Evolutionary conservation across 2,113 vertebrate genomes (phyloP).

Genomic region (Ceyx margarethae): DNA sequence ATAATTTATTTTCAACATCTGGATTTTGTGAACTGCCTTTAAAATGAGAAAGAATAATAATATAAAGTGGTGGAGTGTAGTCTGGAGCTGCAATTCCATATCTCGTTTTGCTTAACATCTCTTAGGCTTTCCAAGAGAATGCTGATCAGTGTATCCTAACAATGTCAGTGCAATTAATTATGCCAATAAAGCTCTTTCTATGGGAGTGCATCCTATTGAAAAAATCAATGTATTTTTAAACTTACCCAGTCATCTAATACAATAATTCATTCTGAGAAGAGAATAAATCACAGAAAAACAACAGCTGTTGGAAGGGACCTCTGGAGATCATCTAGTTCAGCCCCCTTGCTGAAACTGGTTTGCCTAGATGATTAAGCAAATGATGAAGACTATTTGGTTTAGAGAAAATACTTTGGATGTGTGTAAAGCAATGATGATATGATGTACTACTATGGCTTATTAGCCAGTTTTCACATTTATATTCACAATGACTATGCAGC

Average conservation of each 20-base stretch:
- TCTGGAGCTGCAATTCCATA: not conserved
- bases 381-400: not conserved
- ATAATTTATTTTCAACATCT: slow-evolving; percentile 19
- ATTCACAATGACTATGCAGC: not conserved
- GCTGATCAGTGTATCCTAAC: not conserved
- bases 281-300: not conserved
- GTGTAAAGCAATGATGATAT: not conserved
- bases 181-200: not conserved
- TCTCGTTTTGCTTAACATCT: not conserved
- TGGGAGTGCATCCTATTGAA: not conserved
- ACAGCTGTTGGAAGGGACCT: not conserved
- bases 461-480: not conserved
- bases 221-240: not conserved
- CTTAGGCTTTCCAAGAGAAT: not conserved
- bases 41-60: not conserved
- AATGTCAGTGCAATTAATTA: not conserved
- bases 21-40: not conserved
- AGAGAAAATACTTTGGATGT: not conserved
- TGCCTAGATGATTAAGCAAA: not conserved
- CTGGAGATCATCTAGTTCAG: not conserved
- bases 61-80: not conserved
- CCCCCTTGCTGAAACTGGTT: not conserved
- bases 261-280: not conserved
- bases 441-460: fast-evolving
- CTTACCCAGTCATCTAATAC: not conserved